These are phyloP conservation scores for Siderastrea radians DNA, from an alignment of 92 coral and sea anemone species.

Conservation along the genomic window DNA sequence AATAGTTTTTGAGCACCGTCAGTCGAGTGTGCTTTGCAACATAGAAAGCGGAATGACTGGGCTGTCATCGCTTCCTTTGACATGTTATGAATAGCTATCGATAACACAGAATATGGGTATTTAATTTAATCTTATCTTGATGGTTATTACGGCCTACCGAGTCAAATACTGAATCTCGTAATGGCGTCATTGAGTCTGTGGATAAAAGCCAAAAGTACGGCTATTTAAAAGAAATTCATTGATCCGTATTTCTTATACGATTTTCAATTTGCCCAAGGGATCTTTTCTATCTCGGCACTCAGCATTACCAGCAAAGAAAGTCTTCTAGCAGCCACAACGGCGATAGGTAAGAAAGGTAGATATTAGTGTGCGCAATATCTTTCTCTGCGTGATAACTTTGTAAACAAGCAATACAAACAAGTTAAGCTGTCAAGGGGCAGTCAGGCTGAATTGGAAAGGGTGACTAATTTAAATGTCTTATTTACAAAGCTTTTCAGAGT, in stretches of 20 bases:
- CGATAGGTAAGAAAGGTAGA: neutral
- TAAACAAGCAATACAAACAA: neutral
- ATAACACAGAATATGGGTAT: constrained; percentile 2
- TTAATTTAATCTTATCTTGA: neutral
- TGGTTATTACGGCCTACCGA: neutral
- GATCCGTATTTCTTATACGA: too few species aligned
- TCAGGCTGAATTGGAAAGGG: too few species aligned
- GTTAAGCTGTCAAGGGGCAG: too few species aligned
- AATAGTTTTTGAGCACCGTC: neutral
- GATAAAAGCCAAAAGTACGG: too few species aligned
- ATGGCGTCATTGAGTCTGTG: too few species aligned
- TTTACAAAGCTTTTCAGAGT: too few species aligned
- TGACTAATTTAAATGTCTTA: too few species aligned
- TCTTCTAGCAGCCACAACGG: too few species aligned
- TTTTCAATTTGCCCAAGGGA: too few species aligned
- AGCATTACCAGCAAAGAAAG: too few species aligned
- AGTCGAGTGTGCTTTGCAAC: neutral
- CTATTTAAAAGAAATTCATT: too few species aligned
- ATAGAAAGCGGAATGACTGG: neutral
- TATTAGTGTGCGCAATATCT: neutral
- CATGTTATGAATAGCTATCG: constrained; percentile 4
- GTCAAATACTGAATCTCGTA: neutral
- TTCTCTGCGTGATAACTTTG: constrained; percentile 13
- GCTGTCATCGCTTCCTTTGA: constrained; percentile 12
- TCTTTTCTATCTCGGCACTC: too few species aligned